Base-by-base conservation (phyloP, 2,888 invertebrate genomes). In the Calameuta idolon region DNA sequence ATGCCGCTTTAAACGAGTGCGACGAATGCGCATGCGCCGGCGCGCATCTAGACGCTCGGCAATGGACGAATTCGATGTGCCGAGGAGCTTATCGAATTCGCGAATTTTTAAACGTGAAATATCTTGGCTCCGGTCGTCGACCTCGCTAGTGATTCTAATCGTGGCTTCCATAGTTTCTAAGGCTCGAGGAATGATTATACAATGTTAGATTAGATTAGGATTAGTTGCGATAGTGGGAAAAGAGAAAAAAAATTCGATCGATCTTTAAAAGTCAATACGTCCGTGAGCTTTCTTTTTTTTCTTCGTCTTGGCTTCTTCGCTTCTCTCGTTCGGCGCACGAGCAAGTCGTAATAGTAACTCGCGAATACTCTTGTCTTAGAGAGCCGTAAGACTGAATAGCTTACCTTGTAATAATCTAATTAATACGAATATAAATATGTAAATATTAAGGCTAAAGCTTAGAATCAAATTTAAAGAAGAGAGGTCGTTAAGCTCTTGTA, bases 321-420 rank as follows among this genome's bases (percentile, higher is more conserved):
- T 74, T 33, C 71, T 76, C 31, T 77, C 40, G 74, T 68, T 75
- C 68, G 33, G 68, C 15, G 23, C 37, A 79, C 34, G 73, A 68
- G 75, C 31, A 71, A 78, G 77, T 77, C 75, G 77, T 77, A 78
- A 68, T 69, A 23, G 78, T 69, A 75, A 77, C 80, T 79, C 80
- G 81, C 79, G 77, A 81, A 37, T 78, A 77, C 77, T 76, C 79
- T 78, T 80, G 77, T 78, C 82, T 77, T 82, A 82, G 87, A 87
- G 87, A 87, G 85, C 86, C 83, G 83, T 83, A 88, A 87, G 87
- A 87, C 87, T 87, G 87, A 87, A 83, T 73, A 78, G 73, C 76
- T 74, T 79, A 79, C 75, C 69, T 73, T 55, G 1, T 55, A 55
- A 55, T 55, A 55, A 55, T 55, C 23, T 23, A 55, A 55, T 55